These are phyloP conservation scores for Onychorhynchus coronatus DNA, from an alignment of 2,113 vertebrate genomes.

Conservation along the genomic window DNA sequence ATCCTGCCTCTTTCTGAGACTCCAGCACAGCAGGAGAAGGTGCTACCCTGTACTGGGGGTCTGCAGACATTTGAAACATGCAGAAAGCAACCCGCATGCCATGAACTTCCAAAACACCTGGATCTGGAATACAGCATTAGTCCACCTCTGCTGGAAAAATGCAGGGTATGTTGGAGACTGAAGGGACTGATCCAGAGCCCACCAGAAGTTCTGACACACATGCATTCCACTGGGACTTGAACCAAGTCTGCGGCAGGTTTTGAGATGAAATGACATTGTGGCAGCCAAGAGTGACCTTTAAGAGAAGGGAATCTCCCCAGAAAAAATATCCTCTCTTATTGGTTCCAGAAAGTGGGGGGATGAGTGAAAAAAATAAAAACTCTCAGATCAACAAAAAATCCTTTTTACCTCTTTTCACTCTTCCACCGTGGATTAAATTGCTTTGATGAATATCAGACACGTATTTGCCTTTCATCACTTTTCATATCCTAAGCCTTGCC, in stretches of 20 bases:
- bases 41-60: not conserved
- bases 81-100: not conserved
- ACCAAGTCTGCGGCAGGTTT: not conserved
- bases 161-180: not conserved
- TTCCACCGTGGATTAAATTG: not conserved
- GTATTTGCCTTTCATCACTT: constrained; percentile 52
- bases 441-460: constrained; percentile 24
- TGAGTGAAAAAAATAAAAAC: not conserved
- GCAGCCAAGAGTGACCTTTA: not conserved
- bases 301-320: not conserved
- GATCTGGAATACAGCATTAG: not conserved
- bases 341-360: not conserved
- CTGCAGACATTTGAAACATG: not conserved
- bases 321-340: not conserved
- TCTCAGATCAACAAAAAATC: not conserved
- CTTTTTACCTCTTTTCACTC: not conserved
- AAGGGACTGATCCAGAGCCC: not conserved
- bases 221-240: not conserved
- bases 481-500: not conserved
- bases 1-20: not conserved
- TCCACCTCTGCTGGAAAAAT: not conserved
- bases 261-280: not conserved
- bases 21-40: not conserved
- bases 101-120: not conserved
- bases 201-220: not conserved